A percentile compares a stretch with the other conserved stretches of the same genome.
phyloP scores from a whole-genome alignment of 2,113 vertebrate species.

The Acanthisitta chloris region DNA sequence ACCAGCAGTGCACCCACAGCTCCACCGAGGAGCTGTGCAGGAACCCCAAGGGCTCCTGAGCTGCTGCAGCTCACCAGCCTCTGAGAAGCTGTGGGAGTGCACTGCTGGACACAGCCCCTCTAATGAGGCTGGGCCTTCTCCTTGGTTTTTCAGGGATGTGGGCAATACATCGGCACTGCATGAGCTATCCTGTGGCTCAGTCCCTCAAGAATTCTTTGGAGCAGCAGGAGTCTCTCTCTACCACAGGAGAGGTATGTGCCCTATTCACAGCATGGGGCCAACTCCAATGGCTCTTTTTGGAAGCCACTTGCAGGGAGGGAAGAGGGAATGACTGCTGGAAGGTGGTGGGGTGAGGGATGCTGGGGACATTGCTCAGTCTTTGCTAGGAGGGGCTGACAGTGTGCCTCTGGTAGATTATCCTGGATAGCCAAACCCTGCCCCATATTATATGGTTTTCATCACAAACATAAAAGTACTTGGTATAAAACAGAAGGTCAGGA shows the following conservation, averaged over 20 bases:
- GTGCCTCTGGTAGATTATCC: conserved; percentile 2
- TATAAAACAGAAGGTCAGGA: conserved; percentile 67
- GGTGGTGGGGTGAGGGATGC: neutral
- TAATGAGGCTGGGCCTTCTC: neutral
- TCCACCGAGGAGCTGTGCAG: neutral
- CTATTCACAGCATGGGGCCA: neutral
- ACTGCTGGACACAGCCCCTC: neutral
- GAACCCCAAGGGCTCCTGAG: neutral
- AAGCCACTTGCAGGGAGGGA: neutral
- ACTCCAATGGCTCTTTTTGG: neutral
- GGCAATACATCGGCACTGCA: neutral
- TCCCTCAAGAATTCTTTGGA: neutral
- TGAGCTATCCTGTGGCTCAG: neutral
- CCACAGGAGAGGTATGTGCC: neutral
- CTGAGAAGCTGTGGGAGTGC: neutral
- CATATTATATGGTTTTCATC: conserved; percentile 53
- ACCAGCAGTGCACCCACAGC: too few relatives aligned
- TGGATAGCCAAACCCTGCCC: neutral
- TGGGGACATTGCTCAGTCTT: neutral
- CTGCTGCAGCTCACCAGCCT: neutral
- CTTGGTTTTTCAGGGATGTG: neutral
- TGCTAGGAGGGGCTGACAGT: neutral
- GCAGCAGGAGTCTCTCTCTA: neutral
- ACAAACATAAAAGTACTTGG: conserved; percentile 59
- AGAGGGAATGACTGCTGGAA: neutral